These are phyloP conservation scores for Shargacucullia verbasci DNA, from an alignment of 2,888 invertebrate genomes.

Conservation along the genomic window DNA sequence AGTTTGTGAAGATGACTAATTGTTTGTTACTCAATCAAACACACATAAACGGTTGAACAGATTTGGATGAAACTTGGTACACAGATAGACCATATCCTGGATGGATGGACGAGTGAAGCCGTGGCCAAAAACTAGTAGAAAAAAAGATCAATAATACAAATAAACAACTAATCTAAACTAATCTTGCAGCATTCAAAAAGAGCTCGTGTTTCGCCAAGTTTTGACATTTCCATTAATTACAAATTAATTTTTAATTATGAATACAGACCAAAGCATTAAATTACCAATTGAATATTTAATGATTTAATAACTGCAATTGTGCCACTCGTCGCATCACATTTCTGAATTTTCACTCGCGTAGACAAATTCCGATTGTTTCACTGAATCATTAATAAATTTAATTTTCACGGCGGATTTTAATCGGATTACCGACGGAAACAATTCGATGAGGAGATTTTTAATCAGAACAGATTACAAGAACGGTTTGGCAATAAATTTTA, in stretches of 20 bases:
- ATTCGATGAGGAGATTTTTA: conserved; percentile 54
- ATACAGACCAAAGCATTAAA: conserved; percentile 59
- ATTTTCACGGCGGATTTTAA: conserved; percentile 46
- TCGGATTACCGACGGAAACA: conserved; percentile 42
- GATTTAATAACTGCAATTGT: conserved; percentile 66
- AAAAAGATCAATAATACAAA: too few relatives aligned
- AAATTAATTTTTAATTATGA: conserved; percentile 29
- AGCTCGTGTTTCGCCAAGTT: not conserved
- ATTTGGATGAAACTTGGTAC: too few relatives aligned
- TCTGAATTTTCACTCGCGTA: conserved; percentile 28
- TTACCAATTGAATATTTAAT: conserved; percentile 68
- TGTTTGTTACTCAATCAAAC: too few relatives aligned
- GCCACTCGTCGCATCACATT: conserved; percentile 55
- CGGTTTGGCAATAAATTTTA: conserved; percentile 56
- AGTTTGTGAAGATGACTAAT: too few relatives aligned
- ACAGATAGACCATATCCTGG: too few relatives aligned
- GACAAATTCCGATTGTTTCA: conserved; percentile 43
- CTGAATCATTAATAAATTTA: conserved; percentile 52
- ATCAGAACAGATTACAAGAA: conserved; percentile 53
- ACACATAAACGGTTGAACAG: too few relatives aligned
- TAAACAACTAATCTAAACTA: too few relatives aligned
- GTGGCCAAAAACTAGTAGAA: too few relatives aligned
- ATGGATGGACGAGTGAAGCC: too few relatives aligned
- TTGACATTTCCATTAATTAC: conserved; percentile 25
- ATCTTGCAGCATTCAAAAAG: not conserved